Evolutionary conservation across 2,797 vertebrate species (phyloP).

Genomic region (Cheirogaleus major): DNA sequence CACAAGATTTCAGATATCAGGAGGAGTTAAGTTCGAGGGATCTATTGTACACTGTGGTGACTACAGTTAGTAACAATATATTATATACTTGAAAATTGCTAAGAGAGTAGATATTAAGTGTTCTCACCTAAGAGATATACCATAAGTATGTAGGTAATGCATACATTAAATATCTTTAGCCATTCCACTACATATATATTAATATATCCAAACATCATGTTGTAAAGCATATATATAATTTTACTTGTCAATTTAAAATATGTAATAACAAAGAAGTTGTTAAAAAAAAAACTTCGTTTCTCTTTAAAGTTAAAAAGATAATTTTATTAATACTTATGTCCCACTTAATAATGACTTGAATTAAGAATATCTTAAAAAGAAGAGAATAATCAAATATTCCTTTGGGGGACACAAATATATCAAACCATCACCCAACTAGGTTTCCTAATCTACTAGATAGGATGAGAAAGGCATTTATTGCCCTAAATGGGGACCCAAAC

Average conservation of each 20-base stretch:
- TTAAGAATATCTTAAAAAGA: constrained; percentile 24
- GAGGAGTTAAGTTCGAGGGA: background rate
- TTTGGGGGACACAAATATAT: background rate
- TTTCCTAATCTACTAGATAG: background rate
- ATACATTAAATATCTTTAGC: background rate
- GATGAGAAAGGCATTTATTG: background rate
- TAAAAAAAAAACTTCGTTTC: background rate
- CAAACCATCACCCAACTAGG: background rate
- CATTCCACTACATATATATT: background rate
- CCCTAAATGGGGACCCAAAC: background rate
- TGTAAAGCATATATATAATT: background rate
- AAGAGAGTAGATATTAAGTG: background rate
- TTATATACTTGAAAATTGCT: background rate
- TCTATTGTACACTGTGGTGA: background rate
- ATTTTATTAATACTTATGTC: background rate
- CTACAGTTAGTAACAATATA: background rate
- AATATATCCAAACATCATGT: background rate
- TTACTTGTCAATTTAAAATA: background rate
- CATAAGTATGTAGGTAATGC: background rate
- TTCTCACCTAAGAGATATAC: background rate
- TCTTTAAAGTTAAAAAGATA: constrained; percentile 27
- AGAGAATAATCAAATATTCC: background rate
- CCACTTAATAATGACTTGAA: constrained; percentile 18
- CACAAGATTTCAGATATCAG: background rate
- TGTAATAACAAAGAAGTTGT: background rate